Evolutionary conservation across 1,140 invertebrate genomes (phyloP).

Genomic region (Sesamia nonagrioides): DNA sequence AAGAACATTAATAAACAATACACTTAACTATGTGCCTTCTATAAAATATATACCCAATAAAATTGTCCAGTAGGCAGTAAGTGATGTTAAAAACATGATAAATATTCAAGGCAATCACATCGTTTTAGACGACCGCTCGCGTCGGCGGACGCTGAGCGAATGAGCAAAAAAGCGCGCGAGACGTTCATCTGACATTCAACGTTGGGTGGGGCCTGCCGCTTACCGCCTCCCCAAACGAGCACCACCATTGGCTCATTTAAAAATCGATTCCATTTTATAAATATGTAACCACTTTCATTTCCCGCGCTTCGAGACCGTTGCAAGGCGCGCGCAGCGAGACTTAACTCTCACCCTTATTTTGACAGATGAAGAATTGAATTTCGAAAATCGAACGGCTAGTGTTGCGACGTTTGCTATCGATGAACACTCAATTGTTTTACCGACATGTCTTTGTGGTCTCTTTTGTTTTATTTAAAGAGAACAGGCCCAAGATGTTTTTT

Average conservation of each 20-base stretch:
- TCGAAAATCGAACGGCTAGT: conserved; percentile 55
- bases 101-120: conserved; percentile 38
- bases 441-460: conserved; percentile 82
- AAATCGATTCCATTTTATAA: conserved; percentile 87
- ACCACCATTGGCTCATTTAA: conserved; percentile 82
- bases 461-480: conserved; percentile 86
- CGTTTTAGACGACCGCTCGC: conserved; percentile 56
- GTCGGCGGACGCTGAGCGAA: conserved; percentile 73
- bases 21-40: not conserved
- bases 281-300: conserved; percentile 84
- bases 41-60: conserved; percentile 44
- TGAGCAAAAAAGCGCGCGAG: conserved; percentile 77
- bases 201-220: conserved; percentile 75
- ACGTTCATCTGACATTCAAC: conserved; percentile 78
- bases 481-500: conserved; percentile 76
- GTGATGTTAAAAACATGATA: conserved; percentile 30
- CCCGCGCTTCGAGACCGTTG: conserved; percentile 56
- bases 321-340: not conserved
- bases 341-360: conserved; percentile 5
- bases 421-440: conserved; percentile 83
- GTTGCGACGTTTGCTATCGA: conserved; percentile 62
- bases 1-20: conserved; percentile 15
- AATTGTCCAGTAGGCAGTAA: conserved; percentile 31
- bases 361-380: conserved; percentile 59
- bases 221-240: conserved; percentile 76